phyloP scores from a whole-genome alignment of 2,113 vertebrate species.

The Cyprinodon tularosa region DNA sequence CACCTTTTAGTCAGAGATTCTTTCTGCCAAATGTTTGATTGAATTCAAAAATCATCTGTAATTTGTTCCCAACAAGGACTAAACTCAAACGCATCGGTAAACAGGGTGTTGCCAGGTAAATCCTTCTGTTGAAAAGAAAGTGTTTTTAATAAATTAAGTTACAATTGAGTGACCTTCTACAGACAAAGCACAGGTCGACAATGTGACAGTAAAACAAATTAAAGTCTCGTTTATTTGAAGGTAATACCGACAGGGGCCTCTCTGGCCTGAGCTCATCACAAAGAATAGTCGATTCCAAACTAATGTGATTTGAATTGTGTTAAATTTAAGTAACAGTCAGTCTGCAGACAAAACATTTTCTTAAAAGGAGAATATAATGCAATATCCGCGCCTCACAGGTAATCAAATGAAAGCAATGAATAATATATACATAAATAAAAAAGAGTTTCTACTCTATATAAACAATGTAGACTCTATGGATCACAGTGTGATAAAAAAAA shows the following conservation, averaged over 20 bases:
- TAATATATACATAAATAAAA: neutral
- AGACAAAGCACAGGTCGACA: constrained; percentile 29
- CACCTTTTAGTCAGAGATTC: no score
- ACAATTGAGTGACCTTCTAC: constrained; percentile 55
- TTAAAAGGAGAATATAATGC: constrained; percentile 7
- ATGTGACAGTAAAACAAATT: constrained; percentile 40
- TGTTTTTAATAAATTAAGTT: constrained; percentile 52
- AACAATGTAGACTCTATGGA: neutral
- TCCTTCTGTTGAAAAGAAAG: constrained; percentile 1
- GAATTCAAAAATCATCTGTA: neutral
- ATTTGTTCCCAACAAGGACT: neutral
- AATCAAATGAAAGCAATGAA: neutral
- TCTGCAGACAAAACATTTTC: constrained; percentile 31
- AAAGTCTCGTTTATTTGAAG: constrained; percentile 53
- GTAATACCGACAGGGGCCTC: constrained; percentile 28
- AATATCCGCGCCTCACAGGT: neutral
- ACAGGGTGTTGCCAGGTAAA: constrained; percentile 4
- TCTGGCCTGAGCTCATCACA: constrained; percentile 40
- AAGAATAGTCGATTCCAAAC: constrained; percentile 44
- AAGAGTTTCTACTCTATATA: neutral
- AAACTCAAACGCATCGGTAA: neutral
- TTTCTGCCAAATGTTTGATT: no score
- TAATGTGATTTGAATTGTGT: constrained; percentile 34
- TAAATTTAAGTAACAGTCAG: constrained; percentile 28
- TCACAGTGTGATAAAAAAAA: neutral